Evolutionary conservation across 2,113 vertebrate genomes (phyloP).

Genomic region (Talpa occidentalis): DNA sequence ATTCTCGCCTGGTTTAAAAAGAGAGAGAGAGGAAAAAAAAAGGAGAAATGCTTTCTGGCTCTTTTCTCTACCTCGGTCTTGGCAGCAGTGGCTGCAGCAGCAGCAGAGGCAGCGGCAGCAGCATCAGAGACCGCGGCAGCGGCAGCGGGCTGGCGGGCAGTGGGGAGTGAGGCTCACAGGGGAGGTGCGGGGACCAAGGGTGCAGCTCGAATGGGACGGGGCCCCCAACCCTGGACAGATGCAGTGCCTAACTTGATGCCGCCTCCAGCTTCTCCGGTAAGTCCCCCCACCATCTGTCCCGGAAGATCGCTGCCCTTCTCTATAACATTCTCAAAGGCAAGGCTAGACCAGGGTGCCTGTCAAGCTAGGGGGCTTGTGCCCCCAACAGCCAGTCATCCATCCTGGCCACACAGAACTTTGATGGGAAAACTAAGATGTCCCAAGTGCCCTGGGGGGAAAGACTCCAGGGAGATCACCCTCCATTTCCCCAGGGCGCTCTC

Average conservation of each 20-base stretch:
- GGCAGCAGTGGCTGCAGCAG: constrained; percentile 58
- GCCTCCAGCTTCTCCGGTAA: constrained; percentile 71
- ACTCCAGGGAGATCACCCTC: neutral
- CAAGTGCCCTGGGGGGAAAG: neutral
- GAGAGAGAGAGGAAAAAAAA: constrained; percentile 46
- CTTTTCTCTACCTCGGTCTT: constrained; percentile 69
- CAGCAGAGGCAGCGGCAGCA: neutral
- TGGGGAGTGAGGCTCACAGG: neutral
- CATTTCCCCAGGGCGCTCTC: neutral
- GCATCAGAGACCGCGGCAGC: neutral
- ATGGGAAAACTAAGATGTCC: constrained; percentile 10
- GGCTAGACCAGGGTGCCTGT: neutral
- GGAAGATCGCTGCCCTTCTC: constrained; percentile 41
- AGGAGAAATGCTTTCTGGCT: constrained; percentile 73
- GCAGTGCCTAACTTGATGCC: constrained; percentile 68
- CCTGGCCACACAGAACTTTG: neutral
- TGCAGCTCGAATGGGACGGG: neutral
- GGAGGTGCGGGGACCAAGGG: neutral
- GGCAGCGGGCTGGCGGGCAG: neutral
- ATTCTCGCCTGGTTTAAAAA: constrained; percentile 80
- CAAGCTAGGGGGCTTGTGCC: neutral
- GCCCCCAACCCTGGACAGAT: constrained; percentile 50
- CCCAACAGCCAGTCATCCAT: neutral
- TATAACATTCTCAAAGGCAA: neutral
- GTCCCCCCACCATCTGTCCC: constrained; percentile 47